These are phyloP conservation scores for Antidorcas marsupialis DNA, from an alignment of 2,113 vertebrate species.

Conservation along the genomic window DNA sequence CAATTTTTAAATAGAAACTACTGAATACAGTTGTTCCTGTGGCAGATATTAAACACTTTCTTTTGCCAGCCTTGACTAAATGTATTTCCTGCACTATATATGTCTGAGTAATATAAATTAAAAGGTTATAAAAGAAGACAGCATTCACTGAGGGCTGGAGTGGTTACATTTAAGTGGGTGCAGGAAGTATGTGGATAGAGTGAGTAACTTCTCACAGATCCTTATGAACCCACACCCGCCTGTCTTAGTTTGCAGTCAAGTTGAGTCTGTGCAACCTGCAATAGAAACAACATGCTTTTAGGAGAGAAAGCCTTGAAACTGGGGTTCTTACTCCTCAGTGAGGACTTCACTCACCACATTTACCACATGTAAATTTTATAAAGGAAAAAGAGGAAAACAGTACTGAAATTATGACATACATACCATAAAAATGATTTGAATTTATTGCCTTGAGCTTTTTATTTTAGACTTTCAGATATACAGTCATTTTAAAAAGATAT, in stretches of 20 bases:
- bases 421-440: neutral
- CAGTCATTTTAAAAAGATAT: neutral
- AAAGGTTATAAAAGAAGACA: neutral
- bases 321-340: neutral
- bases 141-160: neutral
- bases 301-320: neutral
- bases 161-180: neutral
- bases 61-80: neutral
- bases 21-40: neutral
- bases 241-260: neutral
- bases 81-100: neutral
- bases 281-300: neutral
- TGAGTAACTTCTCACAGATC: neutral
- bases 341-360: neutral
- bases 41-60: neutral
- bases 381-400: constrained; percentile 5
- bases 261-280: neutral
- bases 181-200: neutral
- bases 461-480: neutral
- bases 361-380: neutral
- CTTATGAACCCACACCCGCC: neutral
- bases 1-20: neutral
- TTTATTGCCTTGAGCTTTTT: neutral
- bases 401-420: neutral
- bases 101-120: neutral